These are phyloP conservation scores for Cosmorhoe ocellata DNA, from an alignment of 2,888 invertebrate genomes.

Conservation along the genomic window DNA sequence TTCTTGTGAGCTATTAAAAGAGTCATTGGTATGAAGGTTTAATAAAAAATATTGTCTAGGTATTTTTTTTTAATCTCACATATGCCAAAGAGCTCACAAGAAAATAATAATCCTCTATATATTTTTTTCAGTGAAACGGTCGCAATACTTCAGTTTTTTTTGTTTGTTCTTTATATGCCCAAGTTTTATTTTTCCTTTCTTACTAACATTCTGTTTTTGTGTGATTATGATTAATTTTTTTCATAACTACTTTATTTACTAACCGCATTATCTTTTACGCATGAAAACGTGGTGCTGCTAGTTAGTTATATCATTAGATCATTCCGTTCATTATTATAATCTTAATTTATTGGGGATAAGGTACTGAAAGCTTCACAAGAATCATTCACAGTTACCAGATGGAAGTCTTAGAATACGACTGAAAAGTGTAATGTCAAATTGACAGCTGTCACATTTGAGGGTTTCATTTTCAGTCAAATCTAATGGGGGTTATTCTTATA, in stretches of 20 bases:
- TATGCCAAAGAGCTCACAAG: neutral
- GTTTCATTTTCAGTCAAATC: slow-evolving; percentile 53
- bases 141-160: slow-evolving; percentile 30
- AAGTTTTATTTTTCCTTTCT: slow-evolving; percentile 47
- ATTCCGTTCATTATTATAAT: slow-evolving; percentile 31
- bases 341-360: slow-evolving; percentile 50
- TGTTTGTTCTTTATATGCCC: slow-evolving; percentile 30
- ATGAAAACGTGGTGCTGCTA: slow-evolving; percentile 76
- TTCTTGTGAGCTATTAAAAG: neutral
- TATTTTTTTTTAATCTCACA: too few relatives aligned
- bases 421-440: slow-evolving; percentile 61
- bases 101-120: too few relatives aligned
- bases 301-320: slow-evolving; percentile 48
- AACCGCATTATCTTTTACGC: slow-evolving; percentile 59
- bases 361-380: slow-evolving; percentile 58
- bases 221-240: slow-evolving; percentile 53
- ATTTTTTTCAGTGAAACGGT: slow-evolving; percentile 16
- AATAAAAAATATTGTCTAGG: too few relatives aligned
- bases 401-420: slow-evolving; percentile 41
- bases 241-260: slow-evolving; percentile 56
- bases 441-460: slow-evolving; percentile 66
- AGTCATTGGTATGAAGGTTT: too few relatives aligned
- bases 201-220: slow-evolving; percentile 65
- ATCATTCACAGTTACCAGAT: slow-evolving; percentile 54
- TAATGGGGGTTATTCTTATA: slow-evolving; percentile 35